Conservation (phyloP, 2,113 vertebrate species). For the Macrotis lagotis region DNA sequence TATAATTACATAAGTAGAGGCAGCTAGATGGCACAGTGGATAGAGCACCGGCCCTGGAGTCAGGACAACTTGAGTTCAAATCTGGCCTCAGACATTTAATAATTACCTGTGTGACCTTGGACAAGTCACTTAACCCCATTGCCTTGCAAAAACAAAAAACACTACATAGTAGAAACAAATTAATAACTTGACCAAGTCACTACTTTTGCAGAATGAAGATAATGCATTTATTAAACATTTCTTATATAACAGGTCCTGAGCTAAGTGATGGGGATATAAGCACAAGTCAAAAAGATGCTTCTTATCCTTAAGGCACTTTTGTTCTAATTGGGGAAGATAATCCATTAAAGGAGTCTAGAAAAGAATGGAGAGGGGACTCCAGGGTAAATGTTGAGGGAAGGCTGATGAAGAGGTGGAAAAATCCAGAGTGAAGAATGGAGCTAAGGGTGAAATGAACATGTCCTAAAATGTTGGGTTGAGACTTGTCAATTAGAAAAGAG, state of each 20-base stretch:
- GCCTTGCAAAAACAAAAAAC: too few relatives aligned
- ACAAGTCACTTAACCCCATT: too few relatives aligned
- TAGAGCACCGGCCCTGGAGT: too few relatives aligned
- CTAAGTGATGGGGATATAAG: not conserved
- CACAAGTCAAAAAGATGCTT: not conserved
- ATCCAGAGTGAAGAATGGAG: not conserved
- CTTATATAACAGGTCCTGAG: not conserved
- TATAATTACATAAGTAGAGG: not conserved
- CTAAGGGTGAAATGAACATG: not conserved
- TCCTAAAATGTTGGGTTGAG: not conserved
- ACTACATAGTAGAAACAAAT: not conserved
- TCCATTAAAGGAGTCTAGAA: not conserved
- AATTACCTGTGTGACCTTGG: too few relatives aligned
- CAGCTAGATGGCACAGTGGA: too few relatives aligned
- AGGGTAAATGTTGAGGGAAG: not conserved
- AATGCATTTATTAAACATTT: not conserved
- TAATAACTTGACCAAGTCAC: not conserved
- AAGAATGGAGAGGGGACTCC: not conserved
- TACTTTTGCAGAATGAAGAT: not conserved
- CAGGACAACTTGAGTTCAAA: too few relatives aligned
- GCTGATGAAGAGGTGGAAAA: not conserved
- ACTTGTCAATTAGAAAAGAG: not conserved
- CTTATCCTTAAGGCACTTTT: not conserved
- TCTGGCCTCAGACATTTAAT: too few relatives aligned
- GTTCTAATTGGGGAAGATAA: not conserved